Percentiles rank a stretch among this genome's conserved stretches.
Evolutionary conservation across 2,113 vertebrate species (phyloP).

Genomic region (Mastomys natalensis): DNA sequence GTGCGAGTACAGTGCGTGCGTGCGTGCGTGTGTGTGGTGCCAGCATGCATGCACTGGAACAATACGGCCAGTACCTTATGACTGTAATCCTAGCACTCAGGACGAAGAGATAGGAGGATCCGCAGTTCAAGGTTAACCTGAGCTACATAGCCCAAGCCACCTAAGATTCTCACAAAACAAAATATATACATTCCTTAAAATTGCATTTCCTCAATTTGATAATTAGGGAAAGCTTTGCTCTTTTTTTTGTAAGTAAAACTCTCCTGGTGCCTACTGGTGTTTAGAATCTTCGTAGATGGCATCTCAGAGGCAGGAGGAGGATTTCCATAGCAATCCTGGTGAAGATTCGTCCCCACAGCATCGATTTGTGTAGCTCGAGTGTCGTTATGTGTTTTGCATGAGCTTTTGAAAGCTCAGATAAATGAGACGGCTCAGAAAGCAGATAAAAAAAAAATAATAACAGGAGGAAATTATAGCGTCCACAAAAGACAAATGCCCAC

Average conservation of each 20-base stretch:
- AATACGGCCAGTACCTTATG: no score
- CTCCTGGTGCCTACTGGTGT: slow-evolving; percentile 15
- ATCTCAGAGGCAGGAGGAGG: slow-evolving; percentile 36
- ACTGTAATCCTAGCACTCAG: background rate
- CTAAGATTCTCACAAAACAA: background rate
- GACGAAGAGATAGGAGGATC: background rate
- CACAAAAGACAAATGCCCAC: slow-evolving; percentile 84
- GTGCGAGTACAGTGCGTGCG: no score
- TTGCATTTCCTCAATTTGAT: slow-evolving; percentile 32
- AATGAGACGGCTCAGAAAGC: slow-evolving; percentile 84
- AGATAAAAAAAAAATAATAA: slow-evolving; percentile 66
- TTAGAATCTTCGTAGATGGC: slow-evolving; percentile 53
- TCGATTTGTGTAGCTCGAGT: slow-evolving; percentile 75
- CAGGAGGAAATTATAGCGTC: slow-evolving; percentile 82
- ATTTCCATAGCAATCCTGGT: slow-evolving; percentile 51
- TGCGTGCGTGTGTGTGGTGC: no score
- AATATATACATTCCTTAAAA: background rate
- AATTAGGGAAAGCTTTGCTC: slow-evolving; percentile 41
- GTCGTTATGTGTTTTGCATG: slow-evolving; percentile 81
- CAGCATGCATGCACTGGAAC: background rate
- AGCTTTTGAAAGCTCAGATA: slow-evolving; percentile 86
- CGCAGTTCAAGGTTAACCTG: background rate
- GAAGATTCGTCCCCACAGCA: slow-evolving; percentile 26
- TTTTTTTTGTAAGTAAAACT: slow-evolving; percentile 45
- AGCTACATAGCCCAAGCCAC: background rate